Evolutionary conservation across 2,113 vertebrate genomes (phyloP).

Genomic region (Speoplatyrhinus poulsoni): DNA sequence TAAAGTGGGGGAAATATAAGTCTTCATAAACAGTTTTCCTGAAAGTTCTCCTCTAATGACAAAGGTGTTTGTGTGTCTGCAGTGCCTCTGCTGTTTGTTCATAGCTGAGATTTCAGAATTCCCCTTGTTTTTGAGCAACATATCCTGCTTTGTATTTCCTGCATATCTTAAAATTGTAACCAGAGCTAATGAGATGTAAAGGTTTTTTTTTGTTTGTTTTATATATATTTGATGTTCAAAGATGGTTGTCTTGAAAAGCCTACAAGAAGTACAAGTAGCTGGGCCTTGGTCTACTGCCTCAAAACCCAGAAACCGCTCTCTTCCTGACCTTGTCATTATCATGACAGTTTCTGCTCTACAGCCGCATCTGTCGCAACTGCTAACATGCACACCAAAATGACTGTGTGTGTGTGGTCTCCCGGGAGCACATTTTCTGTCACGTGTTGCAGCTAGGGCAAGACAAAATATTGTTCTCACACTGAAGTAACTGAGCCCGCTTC

Average conservation of each 20-base stretch:
- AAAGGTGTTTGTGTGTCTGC: constrained; percentile 41
- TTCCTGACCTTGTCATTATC: constrained; percentile 8
- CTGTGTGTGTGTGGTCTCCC: constrained; percentile 7
- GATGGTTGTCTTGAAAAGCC: not conserved
- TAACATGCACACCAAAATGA: not conserved
- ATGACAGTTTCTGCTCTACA: constrained; percentile 19
- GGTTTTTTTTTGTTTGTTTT: not conserved
- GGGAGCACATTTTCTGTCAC: constrained; percentile 45
- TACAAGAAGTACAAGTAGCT: not conserved
- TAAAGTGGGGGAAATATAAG: constrained; percentile 45
- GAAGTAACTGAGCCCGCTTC: constrained; percentile 14
- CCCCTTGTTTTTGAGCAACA: constrained; percentile 29
- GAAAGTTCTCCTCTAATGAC: constrained; percentile 18
- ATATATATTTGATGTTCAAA: not conserved
- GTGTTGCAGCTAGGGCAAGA: constrained; percentile 49
- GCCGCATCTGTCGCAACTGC: constrained; percentile 21
- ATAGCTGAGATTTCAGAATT: constrained; percentile 42
- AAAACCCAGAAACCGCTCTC: constrained; percentile 18
- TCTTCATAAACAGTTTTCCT: constrained; percentile 24
- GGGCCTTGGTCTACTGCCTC: constrained; percentile 43
- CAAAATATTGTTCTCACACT: constrained; percentile 15
- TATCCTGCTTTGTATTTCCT: constrained; percentile 43
- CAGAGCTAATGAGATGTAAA: constrained; percentile 25
- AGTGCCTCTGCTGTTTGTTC: constrained; percentile 59
- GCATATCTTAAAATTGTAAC: constrained; percentile 72